phyloP scores from a whole-genome alignment of 35 echinoderm and acorn worm genomes.

The Ophioderma brevispina region DNA sequence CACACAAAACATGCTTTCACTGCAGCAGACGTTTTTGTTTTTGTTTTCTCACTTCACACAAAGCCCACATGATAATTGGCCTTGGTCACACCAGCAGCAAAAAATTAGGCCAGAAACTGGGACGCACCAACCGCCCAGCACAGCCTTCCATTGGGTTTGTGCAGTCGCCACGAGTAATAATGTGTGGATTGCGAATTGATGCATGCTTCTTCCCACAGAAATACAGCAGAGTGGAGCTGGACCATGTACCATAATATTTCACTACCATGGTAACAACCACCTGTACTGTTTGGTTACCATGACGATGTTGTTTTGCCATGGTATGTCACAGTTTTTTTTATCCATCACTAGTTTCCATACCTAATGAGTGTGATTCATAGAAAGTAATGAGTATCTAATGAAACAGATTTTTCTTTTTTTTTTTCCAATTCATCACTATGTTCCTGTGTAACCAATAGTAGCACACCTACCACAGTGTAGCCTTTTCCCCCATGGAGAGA shows the following conservation, averaged over 20 bases:
- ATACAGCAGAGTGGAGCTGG: not conserved
- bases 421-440: no score
- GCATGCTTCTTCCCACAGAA: conserved; percentile 4
- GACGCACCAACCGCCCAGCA: not conserved
- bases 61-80: not conserved
- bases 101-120: not conserved
- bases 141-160: not conserved
- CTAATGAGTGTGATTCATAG: no score
- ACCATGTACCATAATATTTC: not conserved
- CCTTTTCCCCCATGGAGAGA: no score
- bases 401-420: no score
- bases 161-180: not conserved
- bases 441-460: no score
- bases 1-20: not conserved
- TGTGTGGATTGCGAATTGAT: not conserved
- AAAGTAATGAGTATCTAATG: no score
- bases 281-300: conserved; percentile 5
- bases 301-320: conserved; percentile 1
- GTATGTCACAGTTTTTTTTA: not conserved
- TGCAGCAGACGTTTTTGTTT: not conserved
- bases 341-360: no score
- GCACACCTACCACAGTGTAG: no score
- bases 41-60: not conserved
- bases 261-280: conserved; percentile 1
- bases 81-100: not conserved